Evolutionary conservation across 2,113 vertebrate genomes (phyloP).

Genomic region (Ochotona princeps): DNA sequence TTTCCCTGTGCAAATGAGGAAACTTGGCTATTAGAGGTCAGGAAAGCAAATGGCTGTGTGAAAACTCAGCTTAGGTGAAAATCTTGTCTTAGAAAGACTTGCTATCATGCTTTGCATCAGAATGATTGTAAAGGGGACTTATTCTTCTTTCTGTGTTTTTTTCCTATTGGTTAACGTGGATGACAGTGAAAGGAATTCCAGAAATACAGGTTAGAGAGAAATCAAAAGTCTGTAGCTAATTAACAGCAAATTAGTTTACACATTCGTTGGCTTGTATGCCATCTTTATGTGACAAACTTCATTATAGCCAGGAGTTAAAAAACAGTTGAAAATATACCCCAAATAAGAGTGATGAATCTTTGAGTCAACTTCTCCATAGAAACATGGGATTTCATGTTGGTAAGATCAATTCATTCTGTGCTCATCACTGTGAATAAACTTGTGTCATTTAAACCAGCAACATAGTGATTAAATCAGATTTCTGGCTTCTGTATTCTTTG

Average conservation of each 20-base stretch:
- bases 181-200: background rate
- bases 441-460: constrained; percentile 61
- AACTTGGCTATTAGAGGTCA: background rate
- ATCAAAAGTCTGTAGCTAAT: background rate
- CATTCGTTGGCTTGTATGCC: background rate
- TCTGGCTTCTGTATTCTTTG: constrained; percentile 61
- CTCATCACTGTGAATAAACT: constrained; percentile 56
- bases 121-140: background rate
- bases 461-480: constrained; percentile 71
- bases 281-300: background rate
- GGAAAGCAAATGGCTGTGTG: background rate
- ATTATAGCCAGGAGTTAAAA: background rate
- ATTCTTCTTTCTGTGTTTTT: background rate
- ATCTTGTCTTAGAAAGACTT: background rate
- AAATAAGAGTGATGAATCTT: background rate
- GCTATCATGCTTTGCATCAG: background rate
- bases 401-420: constrained; percentile 11
- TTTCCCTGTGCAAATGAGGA: background rate
- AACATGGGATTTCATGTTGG: constrained; percentile 63
- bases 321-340: background rate
- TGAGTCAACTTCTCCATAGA: background rate
- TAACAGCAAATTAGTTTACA: constrained; percentile 15
- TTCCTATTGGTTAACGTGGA: background rate
- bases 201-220: background rate
- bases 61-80: background rate